A percentile compares a stretch with the other conserved stretches of the same genome.
Conservation (phyloP, 2,113 vertebrate species). For the Pseudorhombus dupliciocellatus region DNA sequence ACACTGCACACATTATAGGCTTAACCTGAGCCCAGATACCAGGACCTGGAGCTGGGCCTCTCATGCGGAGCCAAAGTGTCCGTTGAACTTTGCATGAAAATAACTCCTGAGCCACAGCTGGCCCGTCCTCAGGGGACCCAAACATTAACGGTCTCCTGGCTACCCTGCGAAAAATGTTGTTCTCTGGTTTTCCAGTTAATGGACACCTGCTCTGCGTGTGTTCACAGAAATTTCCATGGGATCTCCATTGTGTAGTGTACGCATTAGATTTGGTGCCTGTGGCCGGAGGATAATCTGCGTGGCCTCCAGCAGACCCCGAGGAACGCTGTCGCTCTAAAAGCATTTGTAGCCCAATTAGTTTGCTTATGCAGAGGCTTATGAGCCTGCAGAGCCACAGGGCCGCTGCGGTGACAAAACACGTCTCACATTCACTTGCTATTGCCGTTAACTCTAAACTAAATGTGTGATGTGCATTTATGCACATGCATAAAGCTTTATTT, state of each 20-base stretch:
- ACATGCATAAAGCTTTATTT: too few relatives aligned
- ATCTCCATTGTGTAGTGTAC: conserved; percentile 60
- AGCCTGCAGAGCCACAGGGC: conserved; percentile 8
- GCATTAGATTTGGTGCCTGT: conserved; percentile 65
- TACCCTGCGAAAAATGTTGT: conserved; percentile 17
- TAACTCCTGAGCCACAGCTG: conserved; percentile 5
- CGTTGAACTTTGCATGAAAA: conserved; percentile 25
- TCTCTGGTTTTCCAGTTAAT: conserved; percentile 43
- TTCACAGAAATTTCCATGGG: conserved; percentile 40
- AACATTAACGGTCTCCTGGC: conserved; percentile 40
- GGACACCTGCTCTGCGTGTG: conserved; percentile 48
- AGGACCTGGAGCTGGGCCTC: background rate
- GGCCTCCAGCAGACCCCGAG: conserved; percentile 56
- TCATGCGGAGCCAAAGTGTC: background rate
- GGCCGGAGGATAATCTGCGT: conserved; percentile 55
- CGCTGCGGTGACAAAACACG: conserved; percentile 6
- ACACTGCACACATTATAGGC: background rate
- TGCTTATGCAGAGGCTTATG: conserved; percentile 33
- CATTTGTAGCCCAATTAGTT: conserved; percentile 65
- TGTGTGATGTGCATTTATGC: too few relatives aligned
- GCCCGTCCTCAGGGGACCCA: conserved; percentile 17
- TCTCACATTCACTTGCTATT: background rate
- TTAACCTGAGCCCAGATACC: background rate
- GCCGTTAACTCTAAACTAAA: too few relatives aligned
- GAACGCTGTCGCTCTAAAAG: conserved; percentile 58